Percentiles rank a stretch among this genome's conserved stretches.
Conservation (phyloP, 2,113 vertebrate species). For the Tychaedon coryphoeus region DNA sequence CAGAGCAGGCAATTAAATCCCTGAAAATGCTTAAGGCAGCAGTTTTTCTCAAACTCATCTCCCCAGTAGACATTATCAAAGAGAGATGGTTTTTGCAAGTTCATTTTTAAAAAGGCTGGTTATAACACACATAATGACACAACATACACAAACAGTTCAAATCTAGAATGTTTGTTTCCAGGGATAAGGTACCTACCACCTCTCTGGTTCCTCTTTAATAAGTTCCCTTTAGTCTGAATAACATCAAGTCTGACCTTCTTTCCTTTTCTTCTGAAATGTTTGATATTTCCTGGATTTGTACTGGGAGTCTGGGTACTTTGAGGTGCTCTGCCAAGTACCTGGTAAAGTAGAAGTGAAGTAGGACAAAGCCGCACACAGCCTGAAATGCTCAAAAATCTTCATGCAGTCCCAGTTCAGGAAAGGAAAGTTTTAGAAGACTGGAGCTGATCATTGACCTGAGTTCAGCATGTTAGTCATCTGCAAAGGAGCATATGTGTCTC, state of each 20-base stretch:
- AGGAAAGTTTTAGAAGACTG: not conserved
- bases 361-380: not conserved
- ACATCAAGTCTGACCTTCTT: not conserved
- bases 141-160: not conserved
- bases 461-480: not conserved
- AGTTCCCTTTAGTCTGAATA: not conserved
- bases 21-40: not conserved
- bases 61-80: not conserved
- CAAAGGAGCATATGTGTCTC: fast-evolving
- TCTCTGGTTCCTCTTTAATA: not conserved
- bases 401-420: not conserved
- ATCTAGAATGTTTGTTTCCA: not conserved
- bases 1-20: not conserved
- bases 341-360: not conserved
- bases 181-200: not conserved
- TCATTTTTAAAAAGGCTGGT: not conserved
- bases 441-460: not conserved
- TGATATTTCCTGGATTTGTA: not conserved
- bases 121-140: not conserved
- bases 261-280: not conserved
- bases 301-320: not conserved
- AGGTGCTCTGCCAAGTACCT: not conserved
- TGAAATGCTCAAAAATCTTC: not conserved
- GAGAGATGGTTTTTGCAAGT: not conserved
- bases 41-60: not conserved